Base-by-base conservation (phyloP, 1,140 invertebrate species). In the Drosophila seguyi region DNA sequence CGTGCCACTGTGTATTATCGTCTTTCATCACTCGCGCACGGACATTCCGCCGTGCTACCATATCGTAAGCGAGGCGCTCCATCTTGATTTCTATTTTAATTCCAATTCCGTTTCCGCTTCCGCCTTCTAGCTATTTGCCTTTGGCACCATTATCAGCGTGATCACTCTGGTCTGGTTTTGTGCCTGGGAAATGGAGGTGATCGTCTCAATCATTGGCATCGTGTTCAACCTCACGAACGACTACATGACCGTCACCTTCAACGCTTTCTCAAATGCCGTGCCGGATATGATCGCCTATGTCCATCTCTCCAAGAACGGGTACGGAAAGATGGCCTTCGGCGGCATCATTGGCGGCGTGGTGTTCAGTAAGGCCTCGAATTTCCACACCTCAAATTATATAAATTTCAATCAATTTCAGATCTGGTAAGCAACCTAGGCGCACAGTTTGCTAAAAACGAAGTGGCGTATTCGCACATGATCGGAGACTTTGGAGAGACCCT, bases 311-410 rank as follows among this genome's bases (percentile, higher is more conserved):
- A n/a, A 57, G n/a, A 71, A 90, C 16, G 85, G 85, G 6, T 81
- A 74, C n/a, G 85, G 77, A 25, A 73, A 65, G 44, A 85, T 90
- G 85, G 85, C 78, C 0, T 90, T 73, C 27, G 86, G 81, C 0
- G 78, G 62, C 6, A 41, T 73, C 13, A 52, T 81, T 16, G 85
- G 85, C 1, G 48, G 71, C 6, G 47, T 77, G 0, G 50, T 90
- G n/a, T 81, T 73, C 14, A 69, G 85, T 88, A 65, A 68, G 68
- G 2, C 14, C 3, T 1, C 31, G 8, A 27, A 10, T 25, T 47
- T 16, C 6, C 44, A 22, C 4, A 6, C 8, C 14, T 36, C 6
- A 29, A 31, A 13, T 13, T 14, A 14, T 14, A 50, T 31, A 20
- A 8, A 16, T 48, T n/a, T n/a, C 2, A 45, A 45, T 8, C 38